Conservation (phyloP, 2,113 vertebrate genomes). For the Cynoglossus semilaevis region DNA sequence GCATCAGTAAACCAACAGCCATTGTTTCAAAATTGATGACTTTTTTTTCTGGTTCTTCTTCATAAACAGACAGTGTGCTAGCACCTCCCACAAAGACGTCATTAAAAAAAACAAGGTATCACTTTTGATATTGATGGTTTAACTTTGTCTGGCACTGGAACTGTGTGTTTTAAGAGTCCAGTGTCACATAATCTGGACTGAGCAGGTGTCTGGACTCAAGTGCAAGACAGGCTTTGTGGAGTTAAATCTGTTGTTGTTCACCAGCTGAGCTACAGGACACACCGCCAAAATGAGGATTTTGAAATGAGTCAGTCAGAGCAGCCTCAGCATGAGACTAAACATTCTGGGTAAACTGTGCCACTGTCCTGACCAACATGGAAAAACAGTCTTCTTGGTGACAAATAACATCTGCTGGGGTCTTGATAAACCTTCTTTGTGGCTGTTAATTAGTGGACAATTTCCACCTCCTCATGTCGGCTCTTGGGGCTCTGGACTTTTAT, state of each 20-base stretch:
- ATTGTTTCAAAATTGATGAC: neutral
- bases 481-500: too few relatives aligned
- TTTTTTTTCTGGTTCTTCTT: too few relatives aligned
- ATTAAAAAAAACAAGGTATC: too few relatives aligned
- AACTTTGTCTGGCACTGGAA: too few relatives aligned
- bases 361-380: slow-evolving; percentile 23
- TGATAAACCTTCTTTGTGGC: too few relatives aligned
- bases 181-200: slow-evolving; percentile 22
- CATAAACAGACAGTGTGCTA: too few relatives aligned
- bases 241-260: slow-evolving; percentile 23
- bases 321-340: slow-evolving; percentile 42
- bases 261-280: slow-evolving; percentile 3
- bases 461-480: neutral
- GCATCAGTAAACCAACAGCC: neutral
- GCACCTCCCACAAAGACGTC: too few relatives aligned
- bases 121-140: too few relatives aligned
- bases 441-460: slow-evolving; percentile 21
- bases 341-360: slow-evolving; percentile 29
- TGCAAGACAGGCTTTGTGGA: slow-evolving; percentile 25
- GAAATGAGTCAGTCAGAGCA: slow-evolving; percentile 19
- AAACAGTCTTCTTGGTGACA: slow-evolving; percentile 20
- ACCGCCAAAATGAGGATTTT: slow-evolving; percentile 25
- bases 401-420: neutral
- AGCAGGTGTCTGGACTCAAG: slow-evolving; percentile 40
- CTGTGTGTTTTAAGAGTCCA: too few relatives aligned